These are phyloP conservation scores for Gymnorhina tibicen DNA, from an alignment of 2,113 vertebrate species.

Conservation along the genomic window DNA sequence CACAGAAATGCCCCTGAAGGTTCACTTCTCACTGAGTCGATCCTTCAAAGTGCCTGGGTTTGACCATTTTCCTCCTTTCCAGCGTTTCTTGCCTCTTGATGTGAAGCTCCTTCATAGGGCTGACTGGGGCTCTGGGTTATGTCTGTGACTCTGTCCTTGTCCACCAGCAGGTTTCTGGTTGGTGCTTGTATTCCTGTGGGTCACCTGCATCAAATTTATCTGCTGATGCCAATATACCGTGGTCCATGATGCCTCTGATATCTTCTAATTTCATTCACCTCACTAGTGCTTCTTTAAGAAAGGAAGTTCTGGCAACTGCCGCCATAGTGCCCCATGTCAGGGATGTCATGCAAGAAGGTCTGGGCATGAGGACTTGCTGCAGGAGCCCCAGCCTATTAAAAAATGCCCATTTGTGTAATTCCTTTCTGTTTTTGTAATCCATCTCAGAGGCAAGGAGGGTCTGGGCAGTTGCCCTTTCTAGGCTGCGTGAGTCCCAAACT, in stretches of 20 bases:
- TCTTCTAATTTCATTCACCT: neutral
- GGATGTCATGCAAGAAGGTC: neutral
- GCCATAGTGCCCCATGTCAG: fast-evolving
- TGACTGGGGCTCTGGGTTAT: neutral
- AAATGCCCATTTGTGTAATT: neutral
- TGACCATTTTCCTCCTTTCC: neutral
- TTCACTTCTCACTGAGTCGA: neutral
- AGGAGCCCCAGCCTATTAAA: neutral
- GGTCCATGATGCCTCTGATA: neutral
- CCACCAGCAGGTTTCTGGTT: neutral
- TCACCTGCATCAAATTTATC: neutral
- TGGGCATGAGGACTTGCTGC: neutral
- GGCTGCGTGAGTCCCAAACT: neutral
- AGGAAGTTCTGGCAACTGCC: neutral
- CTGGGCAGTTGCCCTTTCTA: neutral
- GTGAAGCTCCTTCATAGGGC: neutral
- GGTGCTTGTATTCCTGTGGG: neutral
- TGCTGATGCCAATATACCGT: too few species aligned
- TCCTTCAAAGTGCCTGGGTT: neutral
- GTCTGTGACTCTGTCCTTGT: neutral
- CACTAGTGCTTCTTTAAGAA: neutral
- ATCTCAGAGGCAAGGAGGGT: neutral
- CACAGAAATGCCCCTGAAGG: neutral
- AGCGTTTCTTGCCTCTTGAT: neutral
- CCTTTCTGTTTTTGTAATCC: neutral